Conservation (phyloP, 2,113 vertebrate species). For the Forbesichthys agassizii region DNA sequence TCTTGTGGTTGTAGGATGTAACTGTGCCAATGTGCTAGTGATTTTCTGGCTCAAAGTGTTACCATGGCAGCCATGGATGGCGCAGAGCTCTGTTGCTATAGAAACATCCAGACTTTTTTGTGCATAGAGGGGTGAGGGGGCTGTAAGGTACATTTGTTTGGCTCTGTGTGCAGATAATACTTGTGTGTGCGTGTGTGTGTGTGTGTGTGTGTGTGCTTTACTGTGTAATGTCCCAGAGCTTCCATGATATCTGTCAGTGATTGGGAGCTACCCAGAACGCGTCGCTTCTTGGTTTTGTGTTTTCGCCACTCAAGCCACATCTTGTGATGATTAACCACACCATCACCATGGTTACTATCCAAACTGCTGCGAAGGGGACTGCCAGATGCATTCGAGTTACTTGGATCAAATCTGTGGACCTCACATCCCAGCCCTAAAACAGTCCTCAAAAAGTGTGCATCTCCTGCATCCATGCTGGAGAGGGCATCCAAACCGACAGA, state of each 20-base stretch:
- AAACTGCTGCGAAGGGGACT: conserved; percentile 68
- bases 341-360: conserved; percentile 58
- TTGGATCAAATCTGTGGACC: conserved; percentile 77
- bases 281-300: conserved; percentile 45
- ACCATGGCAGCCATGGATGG: conserved; percentile 74
- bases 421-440: conserved; percentile 65
- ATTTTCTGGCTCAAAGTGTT: conserved; percentile 70
- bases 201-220: conserved; percentile 50
- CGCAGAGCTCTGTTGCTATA: conserved; percentile 76
- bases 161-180: conserved; percentile 32
- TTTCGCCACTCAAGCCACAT: conserved; percentile 78
- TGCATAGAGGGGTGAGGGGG: conserved; percentile 60
- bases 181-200: background rate
- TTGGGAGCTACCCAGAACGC: conserved; percentile 56
- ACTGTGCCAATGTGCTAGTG: conserved; percentile 49
- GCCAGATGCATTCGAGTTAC: conserved; percentile 49
- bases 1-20: conserved; percentile 64
- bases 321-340: conserved; percentile 64
- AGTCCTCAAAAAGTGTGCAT: conserved; percentile 64
- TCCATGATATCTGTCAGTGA: conserved; percentile 75
- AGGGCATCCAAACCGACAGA: conserved; percentile 34
- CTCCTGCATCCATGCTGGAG: conserved; percentile 62
- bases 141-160: conserved; percentile 65
- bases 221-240: conserved; percentile 72
- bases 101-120: conserved; percentile 65